Base-by-base conservation (phyloP, 2,888 invertebrate species). In the Lordiphosa andalusiaca region DNA sequence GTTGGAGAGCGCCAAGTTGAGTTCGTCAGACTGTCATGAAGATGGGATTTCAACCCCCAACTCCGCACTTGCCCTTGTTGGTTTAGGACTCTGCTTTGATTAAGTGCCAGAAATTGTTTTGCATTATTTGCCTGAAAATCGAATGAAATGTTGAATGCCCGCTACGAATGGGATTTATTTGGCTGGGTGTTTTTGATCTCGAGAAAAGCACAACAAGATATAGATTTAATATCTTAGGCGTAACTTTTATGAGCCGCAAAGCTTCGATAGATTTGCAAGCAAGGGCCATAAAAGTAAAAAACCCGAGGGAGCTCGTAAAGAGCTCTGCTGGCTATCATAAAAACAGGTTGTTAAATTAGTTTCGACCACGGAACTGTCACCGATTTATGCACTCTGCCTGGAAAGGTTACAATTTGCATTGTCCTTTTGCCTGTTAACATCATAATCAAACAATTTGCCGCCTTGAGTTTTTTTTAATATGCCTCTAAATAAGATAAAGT, bases 1-100 rank as follows among this genome's bases (percentile, higher is more conserved):
- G 23, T 6, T 25, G 23, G 6, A 25, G 6, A 25, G 23, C 23
- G 23, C 6, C 6, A 25, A 25, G 23, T 30, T 30, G 30, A 10
- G 30, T 30, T 30, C 30, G 30, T 30, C 30, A 30, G 9, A 10
- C 25, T 25, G 25, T 25, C 25, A 25, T 25, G 25, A 25, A 25
- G 7, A 2, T 25, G 25, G 6, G 6, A 25, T 6, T 25, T 25
- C 25, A 7, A 10, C 9, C 25, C 39, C 37, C 48, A 41, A 50
- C 67, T 49, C 49, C 3, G 19, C 13, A n/a, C 6, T 12, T 39
- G 12, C 10, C 12, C 1, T 36, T 35, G 84, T 78, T 81, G 77
- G 53, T 36, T 78, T 84, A 81, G 84, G 82, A 62, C 74, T 69
- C 69, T 69, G 69, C 74, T 81, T 73, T 81, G 81, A 84, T 76